phyloP scores from a whole-genome alignment of 2,888 invertebrate species.

The Acleris sparsana region DNA sequence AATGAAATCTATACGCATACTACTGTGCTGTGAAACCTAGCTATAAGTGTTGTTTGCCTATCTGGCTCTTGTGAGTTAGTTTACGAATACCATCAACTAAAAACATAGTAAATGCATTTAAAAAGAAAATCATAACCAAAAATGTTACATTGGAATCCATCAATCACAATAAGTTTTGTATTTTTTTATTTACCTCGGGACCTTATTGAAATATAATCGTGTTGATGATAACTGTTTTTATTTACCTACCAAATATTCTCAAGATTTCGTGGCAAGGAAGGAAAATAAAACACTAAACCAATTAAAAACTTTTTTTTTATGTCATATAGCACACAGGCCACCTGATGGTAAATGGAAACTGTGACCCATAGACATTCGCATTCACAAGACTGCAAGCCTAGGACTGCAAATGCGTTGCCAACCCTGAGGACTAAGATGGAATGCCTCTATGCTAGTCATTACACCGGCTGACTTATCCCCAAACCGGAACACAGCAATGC shows the following conservation, averaged over 20 bases:
- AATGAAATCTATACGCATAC: conserved; percentile 27
- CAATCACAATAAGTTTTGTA: conserved; percentile 40
- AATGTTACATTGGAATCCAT: conserved; percentile 22
- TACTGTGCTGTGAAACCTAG: conserved; percentile 17
- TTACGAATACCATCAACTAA: conserved; percentile 13
- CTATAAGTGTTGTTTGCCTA: conserved; percentile 26
- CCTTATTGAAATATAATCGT: conserved; percentile 64
- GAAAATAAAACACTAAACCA: too few species aligned
- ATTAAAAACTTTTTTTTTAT: too few species aligned
- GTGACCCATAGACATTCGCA: too few species aligned
- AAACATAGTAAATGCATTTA: conserved; percentile 34
- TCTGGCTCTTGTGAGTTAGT: neutral
- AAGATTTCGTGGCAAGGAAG: too few species aligned
- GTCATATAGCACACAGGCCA: too few species aligned
- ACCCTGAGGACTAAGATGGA: too few species aligned
- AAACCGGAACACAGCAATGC: too few species aligned
- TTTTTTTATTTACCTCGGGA: conserved; percentile 45
- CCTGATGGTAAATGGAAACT: too few species aligned
- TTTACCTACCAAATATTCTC: conserved; percentile 1
- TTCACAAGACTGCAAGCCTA: too few species aligned
- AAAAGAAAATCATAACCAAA: conserved; percentile 12
- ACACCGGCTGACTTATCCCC: too few species aligned
- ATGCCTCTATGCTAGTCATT: too few species aligned
- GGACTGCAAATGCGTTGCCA: too few species aligned
- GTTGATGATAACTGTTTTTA: conserved; percentile 54